Base-by-base conservation (phyloP, 2,113 vertebrate species). In the Grallaria varia region DNA sequence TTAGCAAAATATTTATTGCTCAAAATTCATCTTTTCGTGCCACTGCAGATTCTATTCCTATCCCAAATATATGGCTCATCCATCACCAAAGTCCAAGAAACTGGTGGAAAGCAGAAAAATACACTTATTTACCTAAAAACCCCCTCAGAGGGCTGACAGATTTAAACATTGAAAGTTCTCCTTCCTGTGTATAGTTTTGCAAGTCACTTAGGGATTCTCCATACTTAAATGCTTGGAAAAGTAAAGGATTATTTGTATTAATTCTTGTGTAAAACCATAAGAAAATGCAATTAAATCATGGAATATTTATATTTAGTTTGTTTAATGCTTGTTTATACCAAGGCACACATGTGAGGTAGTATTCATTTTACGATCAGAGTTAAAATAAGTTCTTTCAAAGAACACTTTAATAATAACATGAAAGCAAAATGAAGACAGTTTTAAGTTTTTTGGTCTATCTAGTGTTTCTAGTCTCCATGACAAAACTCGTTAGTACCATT, bases 21-120 rank as follows among this genome's bases (percentile, higher is more conserved):
- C 49, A 90, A 63, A 90, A 76, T 79, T 85, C 8, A 35, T 91
- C 83, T 80, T 66, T 77, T 53, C 47, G 6, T 72, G 66, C 78
- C 93, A 85, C 92, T 97, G 90, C 37, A 44, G 53, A 73, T 83
- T 83, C 85, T 90, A 69, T 95, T 95, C 69, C 53, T 64, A 78
- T 84, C 8, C 7, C 72, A 75, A 82, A 90, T 93, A 94, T 94
- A 60, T 85, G 75, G 49, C 18, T 37, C 25, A 78, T 25, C 35
- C 69, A 72, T 60, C 50, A 52, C 47, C 49, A n/a, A 82, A 58
- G n/a, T 76, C 44, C 42, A 60, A 83, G 58, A 86, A 83, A 72
- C 33, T 8, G 45, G 21, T 75, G 35, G 42, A 81, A 87, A 68
- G 47, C 13, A 68, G 56, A 78, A 94, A 89, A 84, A 85, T 33